Evolutionary conservation across 2,113 vertebrate genomes (phyloP), one percentile per base, ranked within the genome.

Genomic region (Pluvialis apricaria): DNA sequence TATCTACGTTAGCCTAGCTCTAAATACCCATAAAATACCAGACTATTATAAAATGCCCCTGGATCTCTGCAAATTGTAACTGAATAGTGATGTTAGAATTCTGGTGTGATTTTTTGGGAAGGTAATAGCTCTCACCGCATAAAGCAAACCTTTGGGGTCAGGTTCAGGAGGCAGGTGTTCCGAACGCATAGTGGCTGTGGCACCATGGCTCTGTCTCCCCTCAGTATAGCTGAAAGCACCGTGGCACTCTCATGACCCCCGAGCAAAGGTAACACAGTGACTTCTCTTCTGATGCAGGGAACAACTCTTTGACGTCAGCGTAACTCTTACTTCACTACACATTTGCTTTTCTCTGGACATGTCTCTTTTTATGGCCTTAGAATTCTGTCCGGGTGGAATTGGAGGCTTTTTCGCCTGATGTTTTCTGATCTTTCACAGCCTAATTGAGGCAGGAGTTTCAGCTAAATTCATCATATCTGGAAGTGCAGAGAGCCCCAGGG

Each of bases 171-270:
- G 10, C 28, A 28, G 22, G 7, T 31, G n/a, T 8, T 68, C 12
- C 19, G 64, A 54, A 9, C 1, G 6, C 20, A 25, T 16, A 40
- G 34, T 29, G 52, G 5, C n/a, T 55, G 38, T 36, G 15, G 17
- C 15, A 34, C 47, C 32, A 31, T 5, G 6, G 6, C n/a, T 80
- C 76, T 51, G 32, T 34, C 6, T 13, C 2, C 51, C 10, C 8
- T 10, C 42, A 7, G 26, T 15, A 9, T 4, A 32, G 21, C 38
- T 21, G 19, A 40, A n/a, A 52, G 62, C 52, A 24, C 38, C 11
- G 1, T 0, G 2, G 16, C 3, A 0, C 10, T n/a, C 11, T 16
- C 2, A 3, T 15, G 18, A 9, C 38, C 17, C 7, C 42, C 26
- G 21, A 69, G 47, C 21, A 64, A 75, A 52, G 25, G 25, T 34